Evolutionary conservation across 1,140 invertebrate species (phyloP).

Genomic region (Asbolus verrucosus): DNA sequence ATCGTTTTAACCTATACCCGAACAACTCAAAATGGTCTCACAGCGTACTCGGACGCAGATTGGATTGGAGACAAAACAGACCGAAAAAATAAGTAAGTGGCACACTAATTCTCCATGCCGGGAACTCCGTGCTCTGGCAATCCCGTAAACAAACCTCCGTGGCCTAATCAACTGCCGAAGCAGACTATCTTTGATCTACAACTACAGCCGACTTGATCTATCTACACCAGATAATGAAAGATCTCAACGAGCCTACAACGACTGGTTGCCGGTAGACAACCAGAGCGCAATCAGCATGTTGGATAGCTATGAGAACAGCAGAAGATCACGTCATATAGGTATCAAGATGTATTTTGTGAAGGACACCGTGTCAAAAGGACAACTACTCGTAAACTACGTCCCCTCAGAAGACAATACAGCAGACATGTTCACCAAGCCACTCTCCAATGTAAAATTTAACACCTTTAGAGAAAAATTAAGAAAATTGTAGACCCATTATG

Average conservation of each 20-base stretch:
- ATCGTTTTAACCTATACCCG: too few species aligned
- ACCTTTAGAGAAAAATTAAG: background rate
- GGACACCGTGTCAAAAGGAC: background rate
- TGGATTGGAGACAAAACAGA: background rate
- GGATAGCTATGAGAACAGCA: background rate
- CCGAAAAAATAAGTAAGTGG: too few species aligned
- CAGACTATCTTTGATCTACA: background rate
- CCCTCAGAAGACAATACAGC: background rate
- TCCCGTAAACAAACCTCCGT: background rate
- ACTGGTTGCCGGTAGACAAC: background rate
- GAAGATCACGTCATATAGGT: background rate
- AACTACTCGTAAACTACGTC: background rate
- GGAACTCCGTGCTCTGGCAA: too few species aligned
- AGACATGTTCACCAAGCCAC: conserved; percentile 2
- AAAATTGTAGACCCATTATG: too few species aligned
- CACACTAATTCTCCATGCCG: too few species aligned
- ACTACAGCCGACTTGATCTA: background rate
- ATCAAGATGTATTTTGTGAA: background rate
- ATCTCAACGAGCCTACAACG: background rate
- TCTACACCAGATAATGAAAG: background rate
- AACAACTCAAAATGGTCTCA: too few species aligned
- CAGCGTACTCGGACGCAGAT: background rate
- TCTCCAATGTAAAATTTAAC: background rate
- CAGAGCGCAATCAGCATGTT: background rate
- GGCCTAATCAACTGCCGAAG: background rate